A percentile compares a stretch with the other conserved stretches of the same genome.
phyloP scores from a whole-genome alignment of 2,797 vertebrate species.

The Anolis apletophallus region DNA sequence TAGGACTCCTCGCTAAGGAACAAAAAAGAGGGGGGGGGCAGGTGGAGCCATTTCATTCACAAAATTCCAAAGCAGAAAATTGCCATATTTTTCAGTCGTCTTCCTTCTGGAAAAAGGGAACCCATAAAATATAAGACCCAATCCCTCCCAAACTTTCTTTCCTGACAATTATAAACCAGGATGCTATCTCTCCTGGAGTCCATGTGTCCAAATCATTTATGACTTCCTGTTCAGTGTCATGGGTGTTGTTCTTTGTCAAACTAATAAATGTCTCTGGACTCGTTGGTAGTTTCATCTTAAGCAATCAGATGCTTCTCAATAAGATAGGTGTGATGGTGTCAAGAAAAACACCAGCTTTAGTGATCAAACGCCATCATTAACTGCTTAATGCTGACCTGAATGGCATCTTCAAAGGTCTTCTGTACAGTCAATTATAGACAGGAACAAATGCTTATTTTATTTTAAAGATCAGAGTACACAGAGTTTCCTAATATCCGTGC shows the following conservation, averaged over 20 bases:
- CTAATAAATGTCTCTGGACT: not conserved
- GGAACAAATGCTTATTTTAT: not conserved
- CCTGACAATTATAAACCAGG: not conserved
- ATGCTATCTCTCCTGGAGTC: not conserved
- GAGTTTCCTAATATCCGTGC: not conserved
- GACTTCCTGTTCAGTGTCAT: slow-evolving; percentile 36
- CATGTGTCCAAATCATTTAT: not conserved
- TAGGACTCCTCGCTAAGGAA: too few relatives aligned
- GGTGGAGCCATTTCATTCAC: too few relatives aligned
- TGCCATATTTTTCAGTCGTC: not conserved
- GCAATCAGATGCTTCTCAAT: slow-evolving; percentile 37
- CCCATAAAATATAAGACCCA: not conserved
- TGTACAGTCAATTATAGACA: not conserved
- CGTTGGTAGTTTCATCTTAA: not conserved
- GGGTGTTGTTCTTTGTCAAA: not conserved
- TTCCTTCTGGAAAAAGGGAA: too few relatives aligned
- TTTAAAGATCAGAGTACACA: not conserved
- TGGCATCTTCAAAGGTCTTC: slow-evolving; percentile 5
- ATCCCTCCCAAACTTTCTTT: not conserved
- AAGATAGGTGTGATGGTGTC: slow-evolving; percentile 37
- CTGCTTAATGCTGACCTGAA: slow-evolving; percentile 24
- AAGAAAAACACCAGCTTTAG: slow-evolving; percentile 30
- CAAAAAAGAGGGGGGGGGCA: too few relatives aligned
- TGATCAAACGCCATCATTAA: slow-evolving; percentile 27
- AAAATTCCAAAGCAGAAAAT: not conserved